phyloP scores from a whole-genome alignment of 2,888 invertebrate genomes.

The Callimorpha dominula region DNA sequence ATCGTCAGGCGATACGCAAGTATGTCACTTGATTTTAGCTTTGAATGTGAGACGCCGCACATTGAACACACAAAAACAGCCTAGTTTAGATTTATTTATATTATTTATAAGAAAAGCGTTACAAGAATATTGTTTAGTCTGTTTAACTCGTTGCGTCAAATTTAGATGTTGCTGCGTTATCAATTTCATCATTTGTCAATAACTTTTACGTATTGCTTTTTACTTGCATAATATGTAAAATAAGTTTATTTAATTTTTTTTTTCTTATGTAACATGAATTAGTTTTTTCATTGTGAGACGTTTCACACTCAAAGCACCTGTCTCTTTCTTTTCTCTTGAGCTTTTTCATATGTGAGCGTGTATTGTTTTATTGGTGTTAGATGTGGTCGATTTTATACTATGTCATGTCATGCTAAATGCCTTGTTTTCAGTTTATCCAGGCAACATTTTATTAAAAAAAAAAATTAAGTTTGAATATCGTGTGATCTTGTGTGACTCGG shows the following conservation, averaged over 20 bases:
- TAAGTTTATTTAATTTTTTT: too few species aligned
- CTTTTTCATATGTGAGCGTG: slow-evolving; percentile 64
- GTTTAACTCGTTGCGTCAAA: too few species aligned
- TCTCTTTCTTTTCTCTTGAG: slow-evolving; percentile 56
- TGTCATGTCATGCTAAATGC: background rate
- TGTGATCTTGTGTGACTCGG: too few species aligned
- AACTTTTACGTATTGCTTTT: too few species aligned
- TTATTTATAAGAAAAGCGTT: too few species aligned
- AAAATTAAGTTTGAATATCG: background rate
- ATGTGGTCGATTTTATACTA: slow-evolving; percentile 30
- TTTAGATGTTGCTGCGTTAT: too few species aligned
- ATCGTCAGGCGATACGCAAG: slow-evolving; percentile 84
- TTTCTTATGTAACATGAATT: too few species aligned
- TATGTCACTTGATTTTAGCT: slow-evolving; percentile 67
- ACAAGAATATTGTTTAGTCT: too few species aligned
- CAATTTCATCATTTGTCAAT: too few species aligned
- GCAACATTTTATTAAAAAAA: background rate
- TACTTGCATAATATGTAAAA: too few species aligned
- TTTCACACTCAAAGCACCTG: slow-evolving; percentile 39
- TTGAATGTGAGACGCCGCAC: slow-evolving; percentile 36
- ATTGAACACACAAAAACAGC: background rate
- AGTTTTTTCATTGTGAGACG: slow-evolving; percentile 28
- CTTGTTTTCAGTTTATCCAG: background rate
- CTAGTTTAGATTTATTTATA: too few species aligned
- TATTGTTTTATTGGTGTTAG: slow-evolving; percentile 59